These are phyloP conservation scores for Anguilla marmorata DNA, from an alignment of 2,797 vertebrate genomes.

Conservation along the genomic window DNA sequence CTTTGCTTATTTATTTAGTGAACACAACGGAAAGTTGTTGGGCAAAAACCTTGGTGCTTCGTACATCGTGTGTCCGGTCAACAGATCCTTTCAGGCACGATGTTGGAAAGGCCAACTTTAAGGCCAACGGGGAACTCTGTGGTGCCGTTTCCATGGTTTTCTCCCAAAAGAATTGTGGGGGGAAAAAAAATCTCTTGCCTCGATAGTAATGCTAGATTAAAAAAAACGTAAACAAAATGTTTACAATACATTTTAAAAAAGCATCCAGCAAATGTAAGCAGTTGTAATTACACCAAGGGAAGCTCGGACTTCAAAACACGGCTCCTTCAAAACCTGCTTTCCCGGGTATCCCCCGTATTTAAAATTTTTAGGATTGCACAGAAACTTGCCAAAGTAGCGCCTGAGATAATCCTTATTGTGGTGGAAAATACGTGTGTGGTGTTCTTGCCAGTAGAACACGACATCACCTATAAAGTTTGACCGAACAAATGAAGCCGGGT, in stretches of 20 bases:
- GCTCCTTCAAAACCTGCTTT: not conserved
- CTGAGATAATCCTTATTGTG: not conserved
- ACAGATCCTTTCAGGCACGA: not conserved
- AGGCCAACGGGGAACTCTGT: not conserved
- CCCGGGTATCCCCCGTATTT: not conserved
- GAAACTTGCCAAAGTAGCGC: constrained; percentile 2
- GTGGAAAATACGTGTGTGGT: not conserved
- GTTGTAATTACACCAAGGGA: not conserved
- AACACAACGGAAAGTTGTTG: not conserved
- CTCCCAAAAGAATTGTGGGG: not conserved
- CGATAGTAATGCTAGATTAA: not conserved
- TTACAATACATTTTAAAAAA: not conserved
- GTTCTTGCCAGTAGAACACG: not conserved
- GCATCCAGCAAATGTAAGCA: not conserved
- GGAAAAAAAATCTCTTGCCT: not conserved
- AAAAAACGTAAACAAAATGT: not conserved
- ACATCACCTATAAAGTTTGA: not conserved
- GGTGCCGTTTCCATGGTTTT: not conserved
- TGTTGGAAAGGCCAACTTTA: not conserved
- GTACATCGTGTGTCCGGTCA: not conserved
- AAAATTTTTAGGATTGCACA: not conserved
- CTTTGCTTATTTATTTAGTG: not conserved
- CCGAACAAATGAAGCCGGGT: too few species aligned
- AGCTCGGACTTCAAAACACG: not conserved
- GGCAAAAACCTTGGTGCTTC: not conserved